phyloP scores from a whole-genome alignment of 1,140 invertebrate genomes.

The Eriosoma lanigerum region DNA sequence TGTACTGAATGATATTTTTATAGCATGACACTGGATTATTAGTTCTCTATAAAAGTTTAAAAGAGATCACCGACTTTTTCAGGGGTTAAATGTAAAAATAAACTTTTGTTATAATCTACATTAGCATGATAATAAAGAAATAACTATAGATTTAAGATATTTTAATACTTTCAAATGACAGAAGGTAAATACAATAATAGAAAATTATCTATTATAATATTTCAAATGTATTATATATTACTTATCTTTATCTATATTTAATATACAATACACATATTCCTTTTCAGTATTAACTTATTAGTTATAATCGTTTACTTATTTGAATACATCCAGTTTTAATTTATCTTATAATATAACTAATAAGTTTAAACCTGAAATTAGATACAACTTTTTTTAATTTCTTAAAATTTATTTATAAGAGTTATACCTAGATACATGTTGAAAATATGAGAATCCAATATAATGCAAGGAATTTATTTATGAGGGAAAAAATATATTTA shows the following conservation, averaged over 20 bases:
- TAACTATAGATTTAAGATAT: not conserved
- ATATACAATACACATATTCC: no score
- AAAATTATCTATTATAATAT: no score
- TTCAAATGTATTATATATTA: no score
- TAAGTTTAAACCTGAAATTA: no score
- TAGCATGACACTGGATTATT: not conserved
- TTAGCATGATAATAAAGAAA: no score
- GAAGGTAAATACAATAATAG: not conserved
- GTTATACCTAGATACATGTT: not conserved
- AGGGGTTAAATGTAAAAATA: not conserved
- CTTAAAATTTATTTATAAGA: not conserved
- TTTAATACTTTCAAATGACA: not conserved
- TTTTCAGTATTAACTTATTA: no score
- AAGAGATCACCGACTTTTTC: not conserved
- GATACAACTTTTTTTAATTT: not conserved
- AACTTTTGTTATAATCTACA: not conserved
- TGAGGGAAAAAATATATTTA: not conserved
- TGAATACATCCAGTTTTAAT: no score
- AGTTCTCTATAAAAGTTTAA: not conserved
- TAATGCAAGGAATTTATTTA: not conserved
- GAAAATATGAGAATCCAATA: constrained; percentile 7
- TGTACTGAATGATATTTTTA: not conserved
- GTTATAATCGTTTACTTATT: no score
- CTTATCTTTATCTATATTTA: no score
- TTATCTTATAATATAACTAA: no score